Conservation (phyloP, 2,888 invertebrate genomes). For the Dione vanillae region DNA sequence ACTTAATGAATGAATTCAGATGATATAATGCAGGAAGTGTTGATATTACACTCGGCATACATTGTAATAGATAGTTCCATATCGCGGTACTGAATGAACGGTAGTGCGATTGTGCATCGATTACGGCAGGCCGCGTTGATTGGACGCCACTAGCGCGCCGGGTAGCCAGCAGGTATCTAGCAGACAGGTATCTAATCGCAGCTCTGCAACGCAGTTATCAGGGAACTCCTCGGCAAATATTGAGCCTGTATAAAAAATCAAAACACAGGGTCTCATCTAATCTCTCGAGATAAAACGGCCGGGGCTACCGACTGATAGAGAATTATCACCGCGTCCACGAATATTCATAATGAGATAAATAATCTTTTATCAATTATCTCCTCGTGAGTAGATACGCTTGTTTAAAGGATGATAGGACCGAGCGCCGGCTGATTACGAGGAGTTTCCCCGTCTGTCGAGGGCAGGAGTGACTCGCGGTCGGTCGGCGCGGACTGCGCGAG, state of each 20-base stretch:
- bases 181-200: slow-evolving; percentile 75
- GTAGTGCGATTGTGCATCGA: slow-evolving; percentile 56
- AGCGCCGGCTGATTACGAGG: slow-evolving; percentile 73
- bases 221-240: slow-evolving; percentile 84
- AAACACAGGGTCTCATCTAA: slow-evolving; percentile 84
- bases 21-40: slow-evolving; percentile 37
- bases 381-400: slow-evolving; percentile 78
- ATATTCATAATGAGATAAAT: slow-evolving; percentile 85
- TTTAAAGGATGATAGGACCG: slow-evolving; percentile 81
- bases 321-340: slow-evolving; percentile 81
- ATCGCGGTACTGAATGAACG: slow-evolving; percentile 31
- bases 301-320: slow-evolving; percentile 84
- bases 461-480: slow-evolving; percentile 40
- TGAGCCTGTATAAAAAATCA: slow-evolving; percentile 79
- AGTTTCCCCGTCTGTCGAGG: slow-evolving; percentile 64
- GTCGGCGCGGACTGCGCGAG: slow-evolving; percentile 34
- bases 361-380: slow-evolving; percentile 84
- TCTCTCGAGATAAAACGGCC: slow-evolving; percentile 79
- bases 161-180: slow-evolving; percentile 81
- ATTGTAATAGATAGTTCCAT: slow-evolving; percentile 45
- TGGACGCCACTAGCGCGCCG: slow-evolving; percentile 53
- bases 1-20: slow-evolving; percentile 40
- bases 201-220: slow-evolving; percentile 70
- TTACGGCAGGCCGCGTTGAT: slow-evolving; percentile 52
- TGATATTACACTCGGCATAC: slow-evolving; percentile 24